Evolutionary conservation across 2,113 vertebrate genomes (phyloP).

Genomic region (Thunnus thynnus): DNA sequence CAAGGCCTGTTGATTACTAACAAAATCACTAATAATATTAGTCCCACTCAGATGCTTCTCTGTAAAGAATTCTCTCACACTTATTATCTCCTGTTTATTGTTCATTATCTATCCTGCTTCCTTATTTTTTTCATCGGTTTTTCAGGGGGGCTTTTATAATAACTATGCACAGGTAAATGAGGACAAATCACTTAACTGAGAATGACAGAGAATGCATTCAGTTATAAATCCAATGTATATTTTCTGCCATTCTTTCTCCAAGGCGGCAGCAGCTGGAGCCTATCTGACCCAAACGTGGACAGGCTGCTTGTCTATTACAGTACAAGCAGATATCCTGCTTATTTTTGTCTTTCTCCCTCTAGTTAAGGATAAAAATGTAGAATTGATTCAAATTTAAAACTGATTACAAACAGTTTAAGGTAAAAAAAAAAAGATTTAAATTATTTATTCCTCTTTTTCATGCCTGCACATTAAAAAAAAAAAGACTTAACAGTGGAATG

Average conservation of each 20-base stretch:
- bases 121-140: not conserved
- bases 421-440: too few relatives aligned
- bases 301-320: not conserved
- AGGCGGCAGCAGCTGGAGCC: not conserved
- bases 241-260: not conserved
- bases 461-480: too few relatives aligned
- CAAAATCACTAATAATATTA: slow-evolving; percentile 40
- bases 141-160: not conserved
- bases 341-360: too few relatives aligned
- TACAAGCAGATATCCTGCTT: too few relatives aligned
- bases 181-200: not conserved
- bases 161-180: not conserved
- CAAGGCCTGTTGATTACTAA: slow-evolving; percentile 53
- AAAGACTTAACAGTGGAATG: too few relatives aligned
- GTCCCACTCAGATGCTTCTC: slow-evolving; percentile 6
- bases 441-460: too few relatives aligned
- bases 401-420: too few relatives aligned
- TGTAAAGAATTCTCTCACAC: not conserved
- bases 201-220: not conserved
- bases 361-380: too few relatives aligned
- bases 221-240: not conserved
- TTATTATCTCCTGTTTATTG: slow-evolving; percentile 8
- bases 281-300: not conserved
- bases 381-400: too few relatives aligned
- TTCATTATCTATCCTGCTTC: not conserved